These are phyloP conservation scores for Drosophila vallismaia DNA, from an alignment of 2,888 invertebrate species.

Conservation along the genomic window DNA sequence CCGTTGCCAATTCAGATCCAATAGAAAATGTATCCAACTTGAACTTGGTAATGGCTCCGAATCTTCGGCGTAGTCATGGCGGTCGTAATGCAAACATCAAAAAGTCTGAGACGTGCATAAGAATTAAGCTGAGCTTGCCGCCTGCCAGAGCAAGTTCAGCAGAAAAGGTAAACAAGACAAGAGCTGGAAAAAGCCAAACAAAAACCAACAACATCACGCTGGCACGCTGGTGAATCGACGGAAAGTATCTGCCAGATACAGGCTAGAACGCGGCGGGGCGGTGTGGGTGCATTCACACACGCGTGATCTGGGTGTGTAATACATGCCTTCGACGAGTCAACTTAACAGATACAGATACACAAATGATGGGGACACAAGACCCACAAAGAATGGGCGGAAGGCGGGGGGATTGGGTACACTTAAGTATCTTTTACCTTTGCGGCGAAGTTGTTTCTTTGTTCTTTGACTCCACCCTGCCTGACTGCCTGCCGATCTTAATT, in stretches of 20 bases:
- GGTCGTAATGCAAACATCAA: slow-evolving; percentile 35
- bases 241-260: slow-evolving; percentile 40
- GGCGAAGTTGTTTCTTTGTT: slow-evolving; percentile 59
- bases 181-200: slow-evolving; percentile 34
- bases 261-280: slow-evolving; percentile 25
- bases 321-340: slow-evolving; percentile 56
- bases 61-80: slow-evolving; percentile 37
- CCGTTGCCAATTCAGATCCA: slow-evolving; percentile 31
- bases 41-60: slow-evolving; percentile 45
- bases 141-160: slow-evolving; percentile 45
- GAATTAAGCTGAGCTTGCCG: slow-evolving; percentile 63
- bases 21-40: slow-evolving; percentile 52
- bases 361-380: slow-evolving; percentile 14
- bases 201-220: slow-evolving; percentile 30
- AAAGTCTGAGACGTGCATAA: slow-evolving; percentile 61
- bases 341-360: slow-evolving; percentile 30
- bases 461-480: slow-evolving; percentile 29
- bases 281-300: slow-evolving; percentile 66
- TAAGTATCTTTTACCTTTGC: slow-evolving; percentile 40
- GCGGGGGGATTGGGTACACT: slow-evolving; percentile 7
- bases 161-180: slow-evolving; percentile 53
- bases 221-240: slow-evolving; percentile 22
- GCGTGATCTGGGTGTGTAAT: slow-evolving; percentile 69
- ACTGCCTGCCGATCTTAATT: slow-evolving; percentile 57
- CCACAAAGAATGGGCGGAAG: slow-evolving; percentile 1